Base-by-base conservation (phyloP, 2,113 vertebrate species). In the Gymnorhina tibicen region DNA sequence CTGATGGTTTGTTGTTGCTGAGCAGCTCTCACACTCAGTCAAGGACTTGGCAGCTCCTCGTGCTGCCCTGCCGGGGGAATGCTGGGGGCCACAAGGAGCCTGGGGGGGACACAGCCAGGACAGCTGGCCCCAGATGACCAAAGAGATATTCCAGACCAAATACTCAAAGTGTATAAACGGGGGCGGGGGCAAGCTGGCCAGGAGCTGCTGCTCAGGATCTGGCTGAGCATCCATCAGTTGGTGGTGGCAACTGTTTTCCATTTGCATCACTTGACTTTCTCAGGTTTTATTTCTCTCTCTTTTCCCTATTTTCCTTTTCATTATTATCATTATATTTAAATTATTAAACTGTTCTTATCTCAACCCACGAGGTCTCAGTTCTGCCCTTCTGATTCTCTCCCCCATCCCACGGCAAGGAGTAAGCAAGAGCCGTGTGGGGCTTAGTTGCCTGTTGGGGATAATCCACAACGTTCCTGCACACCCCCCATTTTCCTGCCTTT, bases 171-270 rank as follows among this genome's bases (percentile, higher is more conserved):
- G 47, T 7, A 15, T 28, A 33, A 74, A 68, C 4, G 5, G 20
- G 50, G n/a, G n/a, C n/a, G n/a, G 70, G 33, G 17, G 4, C 74
- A 44, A 68, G 13, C 41, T 49, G 70, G 11, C 21, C 39, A 49
- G 41, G 13, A 68, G 10, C 22, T 7, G 15, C 18, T 7, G 30
- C 60, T 74, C 18, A 1, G 53, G 30, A 24, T 33, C n/a, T 68
- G 75, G 23, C 50, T 46, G 28, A 16, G 24, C 37, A 39, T 17
- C 0, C 0, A 4, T 30, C 11, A 8, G 11, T 10, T 19, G 16
- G 37, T 22, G 21, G 30, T 20, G 18, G 46, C 46, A 47, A 60
- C 10, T 21, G 12, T 1, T 62, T 80, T 12, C 10, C 32, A 55
- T 17, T 28, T 42, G n/a, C 22, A 33, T 33, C 35, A 24, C 15